phyloP scores from a whole-genome alignment of 1,140 invertebrate genomes.

The Papilio helenus region DNA sequence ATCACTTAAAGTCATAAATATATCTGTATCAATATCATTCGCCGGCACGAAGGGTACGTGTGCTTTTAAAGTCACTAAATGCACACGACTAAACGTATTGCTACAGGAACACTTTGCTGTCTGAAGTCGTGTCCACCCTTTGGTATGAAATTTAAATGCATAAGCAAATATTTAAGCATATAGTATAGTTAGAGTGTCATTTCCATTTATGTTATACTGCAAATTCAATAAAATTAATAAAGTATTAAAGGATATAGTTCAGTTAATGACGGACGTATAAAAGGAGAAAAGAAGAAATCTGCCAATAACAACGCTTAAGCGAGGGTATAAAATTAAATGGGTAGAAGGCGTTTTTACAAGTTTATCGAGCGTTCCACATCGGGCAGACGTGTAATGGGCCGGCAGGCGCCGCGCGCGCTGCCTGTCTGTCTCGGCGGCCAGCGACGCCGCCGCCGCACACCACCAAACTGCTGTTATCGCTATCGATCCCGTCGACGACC shows the following conservation, averaged over 20 bases:
- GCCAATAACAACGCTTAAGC: conserved; percentile 80
- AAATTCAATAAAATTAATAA: conserved; percentile 52
- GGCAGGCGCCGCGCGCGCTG: conserved; percentile 77
- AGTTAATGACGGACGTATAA: conserved; percentile 73
- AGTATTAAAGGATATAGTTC: conserved; percentile 74
- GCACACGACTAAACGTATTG: background rate
- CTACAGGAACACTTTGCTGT: background rate
- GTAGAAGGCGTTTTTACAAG: conserved; percentile 82
- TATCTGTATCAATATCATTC: conserved; percentile 63
- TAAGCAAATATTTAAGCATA: background rate
- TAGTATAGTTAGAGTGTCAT: background rate
- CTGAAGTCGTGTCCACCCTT: background rate
- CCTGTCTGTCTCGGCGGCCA: conserved; percentile 74
- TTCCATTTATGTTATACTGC: conserved; percentile 9
- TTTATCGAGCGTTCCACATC: conserved; percentile 82
- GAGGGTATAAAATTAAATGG: conserved; percentile 81
- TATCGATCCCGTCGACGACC: conserved; percentile 50
- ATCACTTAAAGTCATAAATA: conserved; percentile 68
- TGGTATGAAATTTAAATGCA: background rate
- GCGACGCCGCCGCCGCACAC: conserved; percentile 56
- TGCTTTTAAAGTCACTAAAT: conserved; percentile 36
- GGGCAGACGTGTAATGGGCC: conserved; percentile 79
- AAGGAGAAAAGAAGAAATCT: conserved; percentile 70
- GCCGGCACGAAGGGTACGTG: conserved; percentile 42
- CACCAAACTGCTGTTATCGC: conserved; percentile 59